Conservation (phyloP, 2,888 invertebrate genomes). For the Dasypogon diadema region DNA sequence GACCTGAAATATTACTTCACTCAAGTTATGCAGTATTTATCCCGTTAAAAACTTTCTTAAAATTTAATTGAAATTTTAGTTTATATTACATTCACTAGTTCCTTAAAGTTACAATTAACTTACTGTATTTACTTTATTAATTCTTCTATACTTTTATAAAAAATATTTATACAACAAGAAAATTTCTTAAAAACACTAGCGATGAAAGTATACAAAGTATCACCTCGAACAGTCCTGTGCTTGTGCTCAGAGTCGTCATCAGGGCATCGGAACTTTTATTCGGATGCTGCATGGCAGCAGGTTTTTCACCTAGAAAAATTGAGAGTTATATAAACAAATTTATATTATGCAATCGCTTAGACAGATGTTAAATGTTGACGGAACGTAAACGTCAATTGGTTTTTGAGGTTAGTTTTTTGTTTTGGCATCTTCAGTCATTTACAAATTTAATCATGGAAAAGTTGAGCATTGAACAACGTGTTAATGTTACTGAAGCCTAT, state of each 20-base stretch:
- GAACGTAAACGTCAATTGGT: too few species aligned
- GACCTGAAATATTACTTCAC: slow-evolving; percentile 11
- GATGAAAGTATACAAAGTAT: slow-evolving; percentile 55
- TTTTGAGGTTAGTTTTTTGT: too few species aligned
- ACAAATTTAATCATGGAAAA: too few species aligned
- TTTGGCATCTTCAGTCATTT: too few species aligned
- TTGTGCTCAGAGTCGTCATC: slow-evolving; percentile 23
- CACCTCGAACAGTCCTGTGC: slow-evolving; percentile 52
- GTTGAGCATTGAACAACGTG: too few species aligned
- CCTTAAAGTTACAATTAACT: slow-evolving; percentile 31
- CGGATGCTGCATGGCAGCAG: slow-evolving; percentile 81
- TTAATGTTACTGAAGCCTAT: too few species aligned
- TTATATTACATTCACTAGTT: slow-evolving; percentile 23
- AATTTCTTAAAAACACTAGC: slow-evolving; percentile 54
- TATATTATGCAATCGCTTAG: too few species aligned
- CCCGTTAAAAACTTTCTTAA: slow-evolving; percentile 23
- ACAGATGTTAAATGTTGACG: too few species aligned
- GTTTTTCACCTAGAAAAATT: slow-evolving; percentile 79
- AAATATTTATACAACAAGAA: slow-evolving; percentile 55
- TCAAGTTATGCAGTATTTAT: not conserved
- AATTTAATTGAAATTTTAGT: slow-evolving; percentile 31
- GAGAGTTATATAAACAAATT: too few species aligned
- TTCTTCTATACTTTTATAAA: slow-evolving; percentile 40
- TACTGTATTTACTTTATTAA: slow-evolving; percentile 23
- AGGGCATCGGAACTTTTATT: slow-evolving; percentile 67